phyloP scores from a whole-genome alignment of 2,797 vertebrate species.

The Notamacropus eugenii region DNA sequence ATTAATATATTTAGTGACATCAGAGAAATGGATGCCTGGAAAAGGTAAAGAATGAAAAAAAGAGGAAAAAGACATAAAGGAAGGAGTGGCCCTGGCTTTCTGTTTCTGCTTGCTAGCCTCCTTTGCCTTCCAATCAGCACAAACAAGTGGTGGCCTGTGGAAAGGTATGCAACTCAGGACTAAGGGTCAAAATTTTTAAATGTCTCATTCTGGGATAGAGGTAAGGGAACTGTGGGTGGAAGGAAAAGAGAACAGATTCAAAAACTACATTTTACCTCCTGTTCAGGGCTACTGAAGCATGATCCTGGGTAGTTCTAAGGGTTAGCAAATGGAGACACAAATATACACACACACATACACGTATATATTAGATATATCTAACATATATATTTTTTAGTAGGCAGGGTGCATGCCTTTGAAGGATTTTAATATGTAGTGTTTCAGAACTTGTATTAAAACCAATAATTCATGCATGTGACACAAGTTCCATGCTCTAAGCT shows the following conservation, averaged over 20 bases:
- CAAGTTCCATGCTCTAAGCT: conserved; percentile 3
- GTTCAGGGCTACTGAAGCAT: background rate
- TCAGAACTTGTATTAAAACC: conserved; percentile 27
- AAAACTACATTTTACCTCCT: background rate
- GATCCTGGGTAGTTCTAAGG: background rate
- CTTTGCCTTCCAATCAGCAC: background rate
- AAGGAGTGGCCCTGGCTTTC: background rate
- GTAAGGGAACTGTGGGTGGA: background rate
- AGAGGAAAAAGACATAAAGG: background rate
- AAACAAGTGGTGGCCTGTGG: conserved; percentile 32
- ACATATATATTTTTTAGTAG: background rate
- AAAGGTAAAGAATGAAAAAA: conserved; percentile 5
- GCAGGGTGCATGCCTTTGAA: background rate
- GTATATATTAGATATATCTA: background rate
- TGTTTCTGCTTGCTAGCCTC: background rate
- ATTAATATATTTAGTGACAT: background rate
- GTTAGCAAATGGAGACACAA: background rate
- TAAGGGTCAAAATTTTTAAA: background rate
- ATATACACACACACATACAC: background rate
- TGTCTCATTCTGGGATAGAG: conserved; percentile 2
- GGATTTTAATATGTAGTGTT: conserved; percentile 3
- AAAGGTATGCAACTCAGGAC: background rate
- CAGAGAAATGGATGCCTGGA: background rate
- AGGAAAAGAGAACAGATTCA: conserved; percentile 1
- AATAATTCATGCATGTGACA: background rate